phyloP scores from a whole-genome alignment of 64 coral and sea anemone species.

The Stichodactyla mertensii region DNA sequence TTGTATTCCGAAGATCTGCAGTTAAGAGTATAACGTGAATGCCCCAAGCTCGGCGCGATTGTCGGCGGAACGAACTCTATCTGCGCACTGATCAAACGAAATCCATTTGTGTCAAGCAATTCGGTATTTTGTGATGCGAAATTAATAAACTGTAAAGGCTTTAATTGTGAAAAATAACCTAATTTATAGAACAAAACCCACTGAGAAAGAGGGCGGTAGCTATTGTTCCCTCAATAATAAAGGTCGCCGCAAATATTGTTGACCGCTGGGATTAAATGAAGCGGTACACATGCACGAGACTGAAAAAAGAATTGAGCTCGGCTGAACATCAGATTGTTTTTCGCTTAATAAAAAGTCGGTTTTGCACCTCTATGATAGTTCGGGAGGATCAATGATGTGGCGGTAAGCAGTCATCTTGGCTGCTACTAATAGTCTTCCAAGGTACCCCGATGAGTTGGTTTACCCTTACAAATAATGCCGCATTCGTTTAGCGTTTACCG shows the following conservation, averaged over 20 bases:
- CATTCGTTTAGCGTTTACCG: not conserved
- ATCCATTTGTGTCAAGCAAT: slow-evolving; percentile 19
- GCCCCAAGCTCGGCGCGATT: not conserved
- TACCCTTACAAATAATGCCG: not conserved
- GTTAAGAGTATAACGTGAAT: not conserved
- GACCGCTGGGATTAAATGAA: slow-evolving; percentile 30
- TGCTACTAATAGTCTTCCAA: not conserved
- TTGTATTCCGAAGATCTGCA: not conserved
- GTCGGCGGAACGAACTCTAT: slow-evolving; percentile 14
- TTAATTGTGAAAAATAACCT: slow-evolving; percentile 46
- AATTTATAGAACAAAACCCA: slow-evolving; percentile 43
- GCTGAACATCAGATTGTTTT: slow-evolving; percentile 25
- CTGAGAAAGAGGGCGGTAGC: slow-evolving; percentile 30
- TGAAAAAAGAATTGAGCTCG: not conserved
- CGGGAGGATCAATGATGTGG: not conserved
- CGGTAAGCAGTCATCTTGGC: not conserved
- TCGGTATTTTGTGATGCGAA: slow-evolving; percentile 23
- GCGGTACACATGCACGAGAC: slow-evolving; percentile 14
- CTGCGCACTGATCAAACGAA: slow-evolving; percentile 21
- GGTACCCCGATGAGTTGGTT: not conserved
- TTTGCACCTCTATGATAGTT: slow-evolving; percentile 12
- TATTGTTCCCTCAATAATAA: slow-evolving; percentile 39
- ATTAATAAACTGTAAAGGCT: slow-evolving; percentile 40
- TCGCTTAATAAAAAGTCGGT: slow-evolving; percentile 32
- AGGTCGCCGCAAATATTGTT: slow-evolving; percentile 30